A percentile compares a stretch with the other conserved stretches of the same genome.
Evolutionary conservation across 23 tunicate genomes (phyloP).

Genomic region (Clavelina lepadiformis): DNA sequence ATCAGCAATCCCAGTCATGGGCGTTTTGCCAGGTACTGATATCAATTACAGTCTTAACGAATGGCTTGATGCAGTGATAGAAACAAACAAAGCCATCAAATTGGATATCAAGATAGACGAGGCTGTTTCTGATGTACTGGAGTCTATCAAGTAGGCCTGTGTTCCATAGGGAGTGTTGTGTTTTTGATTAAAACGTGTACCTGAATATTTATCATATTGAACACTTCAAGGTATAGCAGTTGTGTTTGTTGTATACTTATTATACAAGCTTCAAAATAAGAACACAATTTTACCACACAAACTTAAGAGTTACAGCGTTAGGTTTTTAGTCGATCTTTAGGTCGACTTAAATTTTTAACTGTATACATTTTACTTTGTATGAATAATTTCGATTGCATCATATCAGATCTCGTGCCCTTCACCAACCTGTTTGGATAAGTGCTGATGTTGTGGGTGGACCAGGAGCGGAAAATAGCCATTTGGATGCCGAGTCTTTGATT

Average conservation of each 20-base stretch:
- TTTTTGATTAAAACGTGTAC: too few relatives aligned
- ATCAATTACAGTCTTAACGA: slow-evolving; percentile 49
- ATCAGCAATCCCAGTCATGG: slow-evolving; percentile 65
- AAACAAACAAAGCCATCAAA: slow-evolving; percentile 43
- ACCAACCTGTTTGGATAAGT: slow-evolving; percentile 90
- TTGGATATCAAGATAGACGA: slow-evolving; percentile 62
- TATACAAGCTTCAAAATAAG: too few relatives aligned
- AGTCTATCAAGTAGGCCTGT: slow-evolving; percentile 51
- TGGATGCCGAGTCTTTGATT: slow-evolving; percentile 31
- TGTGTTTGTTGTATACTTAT: too few relatives aligned
- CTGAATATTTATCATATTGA: too few relatives aligned
- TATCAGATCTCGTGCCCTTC: neutral
- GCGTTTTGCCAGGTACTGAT: slow-evolving; percentile 42
- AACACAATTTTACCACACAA: too few relatives aligned
- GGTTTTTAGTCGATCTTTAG: too few relatives aligned
- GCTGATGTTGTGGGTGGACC: slow-evolving; percentile 76
- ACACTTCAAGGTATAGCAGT: too few relatives aligned
- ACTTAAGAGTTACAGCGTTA: too few relatives aligned
- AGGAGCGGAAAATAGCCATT: slow-evolving; percentile 14
- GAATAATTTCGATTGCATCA: too few relatives aligned
- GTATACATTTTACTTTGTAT: too few relatives aligned
- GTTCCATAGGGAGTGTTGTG: too few relatives aligned
- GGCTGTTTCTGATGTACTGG: slow-evolving; percentile 51
- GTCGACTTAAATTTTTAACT: too few relatives aligned
- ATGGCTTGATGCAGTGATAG: slow-evolving; percentile 55